phyloP scores from a whole-genome alignment of 2,797 vertebrate species.

The Ara ararauna region DNA sequence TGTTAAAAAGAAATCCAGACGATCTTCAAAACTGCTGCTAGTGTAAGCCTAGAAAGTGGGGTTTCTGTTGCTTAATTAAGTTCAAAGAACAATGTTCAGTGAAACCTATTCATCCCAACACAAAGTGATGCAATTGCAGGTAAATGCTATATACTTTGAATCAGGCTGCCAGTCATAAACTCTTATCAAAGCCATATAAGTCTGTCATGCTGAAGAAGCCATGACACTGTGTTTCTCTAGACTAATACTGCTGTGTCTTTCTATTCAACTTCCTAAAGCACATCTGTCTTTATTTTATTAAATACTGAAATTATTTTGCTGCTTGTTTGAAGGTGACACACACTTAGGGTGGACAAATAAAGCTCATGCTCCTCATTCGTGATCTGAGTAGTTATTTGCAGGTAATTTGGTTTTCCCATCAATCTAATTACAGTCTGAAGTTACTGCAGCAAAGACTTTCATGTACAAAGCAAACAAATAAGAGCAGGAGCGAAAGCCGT shows the following conservation, averaged over 20 bases:
- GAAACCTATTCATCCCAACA: background rate
- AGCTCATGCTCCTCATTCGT: constrained; percentile 15
- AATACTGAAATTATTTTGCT: constrained; percentile 1
- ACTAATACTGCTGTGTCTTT: background rate
- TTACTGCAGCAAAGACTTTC: constrained; percentile 56
- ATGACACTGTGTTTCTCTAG: background rate
- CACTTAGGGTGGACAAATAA: constrained; percentile 8
- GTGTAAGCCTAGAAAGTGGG: background rate
- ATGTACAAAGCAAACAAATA: constrained; percentile 56
- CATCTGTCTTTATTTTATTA: background rate
- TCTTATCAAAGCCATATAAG: background rate
- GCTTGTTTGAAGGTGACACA: constrained; percentile 45
- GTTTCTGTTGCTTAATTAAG: background rate
- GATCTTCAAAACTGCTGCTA: background rate
- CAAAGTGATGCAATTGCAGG: background rate
- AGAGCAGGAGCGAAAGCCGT: background rate
- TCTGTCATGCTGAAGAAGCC: background rate
- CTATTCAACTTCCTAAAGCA: background rate
- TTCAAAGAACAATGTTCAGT: background rate
- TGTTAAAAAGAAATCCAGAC: background rate
- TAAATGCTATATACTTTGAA: background rate
- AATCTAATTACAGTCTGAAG: constrained; percentile 64
- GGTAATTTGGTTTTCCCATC: constrained; percentile 57
- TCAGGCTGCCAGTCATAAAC: background rate
- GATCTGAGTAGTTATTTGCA: constrained; percentile 35